phyloP scores from a whole-genome alignment of 2,888 invertebrate species.

The Morinoia aosen region DNA sequence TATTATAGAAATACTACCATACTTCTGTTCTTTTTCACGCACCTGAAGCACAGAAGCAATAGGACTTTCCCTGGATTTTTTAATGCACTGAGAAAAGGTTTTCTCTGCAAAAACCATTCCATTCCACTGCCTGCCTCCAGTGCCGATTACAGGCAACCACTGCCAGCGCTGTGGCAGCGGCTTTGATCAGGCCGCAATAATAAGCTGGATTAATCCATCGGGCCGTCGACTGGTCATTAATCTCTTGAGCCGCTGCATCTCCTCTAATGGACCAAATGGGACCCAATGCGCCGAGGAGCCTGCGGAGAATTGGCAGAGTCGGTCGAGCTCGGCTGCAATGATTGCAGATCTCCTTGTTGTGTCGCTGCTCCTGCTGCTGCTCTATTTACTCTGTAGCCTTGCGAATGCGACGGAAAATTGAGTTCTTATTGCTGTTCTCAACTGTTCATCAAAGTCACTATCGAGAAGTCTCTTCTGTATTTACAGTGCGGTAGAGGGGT shows the following conservation, averaged over 20 bases:
- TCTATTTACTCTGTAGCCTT: no score
- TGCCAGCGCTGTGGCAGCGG: neutral
- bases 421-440: no score
- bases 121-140: neutral
- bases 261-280: conserved; percentile 43
- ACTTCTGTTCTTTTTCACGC: no score
- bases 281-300: neutral
- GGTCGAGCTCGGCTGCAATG: neutral
- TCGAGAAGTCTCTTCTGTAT: no score
- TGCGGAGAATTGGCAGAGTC: neutral
- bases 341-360: neutral
- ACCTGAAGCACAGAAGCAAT: no score
- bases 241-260: conserved; percentile 40
- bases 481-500: no score
- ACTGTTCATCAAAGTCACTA: no score
- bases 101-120: neutral
- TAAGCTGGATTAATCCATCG: conserved; percentile 40
- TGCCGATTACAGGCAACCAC: neutral
- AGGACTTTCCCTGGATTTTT: no score
- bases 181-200: conserved; percentile 29
- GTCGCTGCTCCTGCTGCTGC: neutral
- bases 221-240: conserved; percentile 34
- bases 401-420: no score
- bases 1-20: no score
- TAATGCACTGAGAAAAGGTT: no score